Evolutionary conservation across 2,888 invertebrate genomes (phyloP).

Genomic region (Aspidiotus destructor): DNA sequence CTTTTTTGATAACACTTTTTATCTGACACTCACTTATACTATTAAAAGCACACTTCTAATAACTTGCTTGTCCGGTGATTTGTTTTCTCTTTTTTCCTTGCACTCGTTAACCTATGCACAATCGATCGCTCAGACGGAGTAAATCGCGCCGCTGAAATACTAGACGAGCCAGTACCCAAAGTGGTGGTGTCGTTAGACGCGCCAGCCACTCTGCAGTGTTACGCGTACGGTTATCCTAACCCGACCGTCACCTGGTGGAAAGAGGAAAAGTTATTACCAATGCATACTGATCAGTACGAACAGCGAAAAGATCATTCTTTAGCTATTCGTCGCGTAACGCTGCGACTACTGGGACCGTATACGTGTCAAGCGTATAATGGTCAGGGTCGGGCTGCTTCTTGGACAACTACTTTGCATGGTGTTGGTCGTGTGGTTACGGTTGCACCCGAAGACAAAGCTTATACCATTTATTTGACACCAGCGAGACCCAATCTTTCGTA

Average conservation of each 20-base stretch:
- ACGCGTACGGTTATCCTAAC: constrained; percentile 68
- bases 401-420: constrained; percentile 63
- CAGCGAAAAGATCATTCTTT: constrained; percentile 64
- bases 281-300: constrained; percentile 55
- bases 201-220: constrained; percentile 63
- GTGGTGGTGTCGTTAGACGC: constrained; percentile 61
- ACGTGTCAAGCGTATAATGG: constrained; percentile 85
- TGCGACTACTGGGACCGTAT: constrained; percentile 71
- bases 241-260: constrained; percentile 80
- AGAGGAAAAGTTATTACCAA: constrained; percentile 63
- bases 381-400: constrained; percentile 61
- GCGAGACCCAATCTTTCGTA: constrained; percentile 41
- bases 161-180: constrained; percentile 55
- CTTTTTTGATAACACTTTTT: too few species aligned
- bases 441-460: constrained; percentile 48
- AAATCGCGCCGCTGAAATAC: constrained; percentile 52
- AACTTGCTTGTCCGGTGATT: constrained; percentile 14
- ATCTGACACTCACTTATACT: too few species aligned
- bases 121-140: constrained; percentile 38
- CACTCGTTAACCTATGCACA: background rate
- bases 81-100: background rate
- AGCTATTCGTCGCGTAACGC: constrained; percentile 58
- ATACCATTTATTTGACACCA: constrained; percentile 53
- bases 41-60: background rate
- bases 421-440: constrained; percentile 56